Base-by-base conservation (phyloP, 2,797 vertebrate species). In the Aphelocoma californica region DNA sequence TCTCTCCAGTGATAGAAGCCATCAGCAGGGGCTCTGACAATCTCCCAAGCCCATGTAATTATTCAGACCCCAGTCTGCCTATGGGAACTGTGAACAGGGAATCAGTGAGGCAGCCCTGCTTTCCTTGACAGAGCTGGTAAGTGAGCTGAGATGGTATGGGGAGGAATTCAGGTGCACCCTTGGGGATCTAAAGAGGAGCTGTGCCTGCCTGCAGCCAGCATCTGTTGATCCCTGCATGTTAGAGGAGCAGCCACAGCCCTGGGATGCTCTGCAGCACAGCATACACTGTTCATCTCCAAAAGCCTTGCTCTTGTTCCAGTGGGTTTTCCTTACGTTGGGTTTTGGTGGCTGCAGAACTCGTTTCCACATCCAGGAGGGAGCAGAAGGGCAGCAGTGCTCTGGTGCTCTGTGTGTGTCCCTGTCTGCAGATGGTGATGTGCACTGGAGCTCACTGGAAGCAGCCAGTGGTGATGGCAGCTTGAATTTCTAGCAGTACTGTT, bases 211-310 rank as follows among this genome's bases (percentile, higher is more conserved):
- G 74, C 66, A 79, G 81, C 54, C 51, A 10, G 72, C 25, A 51
- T n/a, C 70, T 58, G 20, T 32, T 9, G 0, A 24, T 40, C 66
- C 17, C 47, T 65, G 54, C 0, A 0, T 14, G 12, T 47, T 10
- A 18, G 45, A 48, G 65, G 64, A 53, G 54, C 54, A 38, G 77
- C 62, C 40, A 3, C 61, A 65, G 77, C 47, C 50, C 62, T 7
- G 32, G 48, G 21, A 8, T 26, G 61, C 61, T 85, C 48, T 82
- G 51, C 50, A 80, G 84, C 74, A 5, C 19, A 32, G 38, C 38
- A 4, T 3, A 4, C 15, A 2, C 12, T 8, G 18, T 13, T n/a
- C 40, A 12, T n/a, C 38, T 73, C 62, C 44, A 50, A 20, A 65
- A 69, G 47, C 64, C 18, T 64, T 42, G n/a, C 32, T 81, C 80